Evolutionary conservation across 1,140 invertebrate genomes (phyloP).

Genomic region (Papilio glaucus): DNA sequence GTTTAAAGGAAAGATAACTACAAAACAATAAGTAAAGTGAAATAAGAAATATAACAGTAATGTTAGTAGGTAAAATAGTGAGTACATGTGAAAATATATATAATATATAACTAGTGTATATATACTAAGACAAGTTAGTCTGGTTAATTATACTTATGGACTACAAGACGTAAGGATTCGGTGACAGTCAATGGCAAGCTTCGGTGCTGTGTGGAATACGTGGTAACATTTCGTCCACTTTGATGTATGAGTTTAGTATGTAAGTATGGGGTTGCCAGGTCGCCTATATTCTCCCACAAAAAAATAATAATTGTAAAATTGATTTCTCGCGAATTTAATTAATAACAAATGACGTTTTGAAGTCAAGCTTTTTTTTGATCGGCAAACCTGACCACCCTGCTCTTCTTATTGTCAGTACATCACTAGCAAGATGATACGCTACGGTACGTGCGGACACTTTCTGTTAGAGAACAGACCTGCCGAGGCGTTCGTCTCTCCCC

Average conservation of each 20-base stretch:
- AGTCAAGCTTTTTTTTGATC: too few species aligned
- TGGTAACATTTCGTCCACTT: conserved; percentile 3
- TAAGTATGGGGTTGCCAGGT: conserved; percentile 1
- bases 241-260: conserved; percentile 1
- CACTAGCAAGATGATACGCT: conserved; percentile 34
- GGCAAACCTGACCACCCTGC: conserved; percentile 4
- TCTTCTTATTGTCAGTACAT: neutral
- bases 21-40: too few species aligned
- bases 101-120: too few species aligned
- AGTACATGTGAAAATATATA: neutral
- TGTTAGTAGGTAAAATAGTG: neutral
- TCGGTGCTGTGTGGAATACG: conserved; percentile 34
- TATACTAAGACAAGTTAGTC: neutral
- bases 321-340: too few species aligned
- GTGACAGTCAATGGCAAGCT: conserved; percentile 40
- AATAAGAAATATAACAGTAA: neutral
- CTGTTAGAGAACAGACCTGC: conserved; percentile 86
- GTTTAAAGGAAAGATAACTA: too few species aligned
- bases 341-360: too few species aligned
- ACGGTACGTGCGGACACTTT: conserved; percentile 25
- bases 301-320: neutral
- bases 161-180: conserved; percentile 8
- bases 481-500: conserved; percentile 90
- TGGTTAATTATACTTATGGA: neutral
- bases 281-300: neutral